phyloP scores from a whole-genome alignment of 92 coral and sea anemone species.

The Metridium senile region DNA sequence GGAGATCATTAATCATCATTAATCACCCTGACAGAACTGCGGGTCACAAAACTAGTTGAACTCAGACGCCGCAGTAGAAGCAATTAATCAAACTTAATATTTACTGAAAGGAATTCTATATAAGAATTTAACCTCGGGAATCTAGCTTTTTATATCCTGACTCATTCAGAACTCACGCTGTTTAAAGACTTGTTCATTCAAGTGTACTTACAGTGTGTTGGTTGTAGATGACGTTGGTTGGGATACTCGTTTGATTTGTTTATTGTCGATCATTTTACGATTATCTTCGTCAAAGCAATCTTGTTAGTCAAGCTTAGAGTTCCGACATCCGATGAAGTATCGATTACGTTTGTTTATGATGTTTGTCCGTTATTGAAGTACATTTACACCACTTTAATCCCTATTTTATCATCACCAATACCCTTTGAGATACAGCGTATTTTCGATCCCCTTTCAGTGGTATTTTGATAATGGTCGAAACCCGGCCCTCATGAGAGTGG shows the following conservation, averaged over 20 bases:
- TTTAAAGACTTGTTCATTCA: too few species aligned
- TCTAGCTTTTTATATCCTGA: neutral
- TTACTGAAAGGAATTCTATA: conserved; percentile 28
- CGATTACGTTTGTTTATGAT: conserved; percentile 22
- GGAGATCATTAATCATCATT: conserved; percentile 64
- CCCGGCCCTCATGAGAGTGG: conserved; percentile 58
- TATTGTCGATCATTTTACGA: neutral
- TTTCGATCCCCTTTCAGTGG: neutral
- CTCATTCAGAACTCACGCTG: neutral
- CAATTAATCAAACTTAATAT: conserved; percentile 26
- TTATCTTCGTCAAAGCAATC: conserved; percentile 15
- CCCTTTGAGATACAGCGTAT: neutral
- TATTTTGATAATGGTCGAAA: neutral
- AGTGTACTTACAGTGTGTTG: neutral
- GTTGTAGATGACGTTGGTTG: neutral
- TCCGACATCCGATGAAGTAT: conserved; percentile 21
- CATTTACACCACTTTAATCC: conserved; percentile 17
- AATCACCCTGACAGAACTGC: conserved; percentile 44
- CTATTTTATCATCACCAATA: conserved; percentile 17
- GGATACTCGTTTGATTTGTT: neutral
- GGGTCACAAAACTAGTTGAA: conserved; percentile 32
- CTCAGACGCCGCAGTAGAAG: conserved; percentile 14
- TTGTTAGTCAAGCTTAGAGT: conserved; percentile 32
- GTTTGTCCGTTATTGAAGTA: conserved; percentile 13
- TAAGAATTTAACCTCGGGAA: conserved; percentile 16